phyloP scores from a whole-genome alignment of 2,113 vertebrate genomes.

The Pongo pygmaeus region DNA sequence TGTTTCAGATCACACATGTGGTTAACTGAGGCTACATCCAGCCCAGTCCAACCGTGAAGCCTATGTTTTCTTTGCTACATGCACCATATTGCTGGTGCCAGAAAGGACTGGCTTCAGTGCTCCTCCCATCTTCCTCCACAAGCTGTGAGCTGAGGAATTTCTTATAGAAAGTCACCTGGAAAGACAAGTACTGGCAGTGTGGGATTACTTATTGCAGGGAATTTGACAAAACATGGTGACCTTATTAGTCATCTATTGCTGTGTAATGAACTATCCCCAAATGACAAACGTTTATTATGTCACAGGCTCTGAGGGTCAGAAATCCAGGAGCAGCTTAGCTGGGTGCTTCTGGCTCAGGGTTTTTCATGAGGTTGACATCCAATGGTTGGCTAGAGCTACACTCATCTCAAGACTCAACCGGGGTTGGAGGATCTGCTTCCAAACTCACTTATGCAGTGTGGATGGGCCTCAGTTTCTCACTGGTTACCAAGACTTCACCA shows the following conservation, averaged over 20 bases:
- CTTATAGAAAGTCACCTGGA: not conserved
- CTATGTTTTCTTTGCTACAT: too few species aligned
- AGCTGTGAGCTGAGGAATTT: not conserved
- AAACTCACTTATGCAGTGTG: not conserved
- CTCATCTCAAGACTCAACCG: not conserved
- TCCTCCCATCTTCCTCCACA: not conserved
- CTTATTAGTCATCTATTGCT: not conserved
- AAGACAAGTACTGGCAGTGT: not conserved
- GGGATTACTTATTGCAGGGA: not conserved
- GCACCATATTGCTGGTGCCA: not conserved
- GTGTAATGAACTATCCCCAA: not conserved
- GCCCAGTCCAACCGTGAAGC: not conserved
- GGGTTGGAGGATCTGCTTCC: too few species aligned
- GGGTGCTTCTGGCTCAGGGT: not conserved
- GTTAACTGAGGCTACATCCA: not conserved
- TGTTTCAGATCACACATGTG: not conserved
- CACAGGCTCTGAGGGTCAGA: not conserved
- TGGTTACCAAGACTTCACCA: not conserved
- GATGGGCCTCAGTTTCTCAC: not conserved
- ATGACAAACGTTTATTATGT: not conserved
- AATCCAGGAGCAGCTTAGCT: not conserved
- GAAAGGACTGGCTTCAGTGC: not conserved
- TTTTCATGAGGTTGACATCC: not conserved
- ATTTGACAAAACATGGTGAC: not conserved
- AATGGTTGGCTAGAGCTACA: not conserved